Base-by-base conservation (phyloP, 1,140 invertebrate genomes). In the Monochamus saltuarius region DNA sequence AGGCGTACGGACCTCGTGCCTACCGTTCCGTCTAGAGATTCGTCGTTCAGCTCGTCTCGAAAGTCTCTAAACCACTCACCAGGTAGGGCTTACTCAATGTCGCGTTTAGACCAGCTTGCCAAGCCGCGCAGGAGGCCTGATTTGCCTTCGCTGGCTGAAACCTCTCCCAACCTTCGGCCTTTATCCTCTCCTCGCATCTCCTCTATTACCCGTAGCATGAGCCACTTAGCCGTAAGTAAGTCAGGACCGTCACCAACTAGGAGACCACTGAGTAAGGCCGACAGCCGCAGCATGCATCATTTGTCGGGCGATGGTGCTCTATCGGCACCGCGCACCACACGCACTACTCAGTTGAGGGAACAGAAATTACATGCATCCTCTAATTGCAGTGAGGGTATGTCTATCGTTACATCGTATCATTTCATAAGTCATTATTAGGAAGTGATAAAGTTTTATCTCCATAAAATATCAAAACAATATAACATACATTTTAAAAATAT, bases 31-130 rank as follows among this genome's bases (percentile, higher is more conserved):
- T 88, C 88, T 47, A 82, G 87, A 64, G 84, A 88, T 71, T 79
- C 83, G 62, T 72, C 81, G 71, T 80, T 74, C 75, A 76, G 68
- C 74, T 78, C 75, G 76, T 78, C 79, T 45, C 70, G 73, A 61
- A 85, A 84, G 77, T 79, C 82, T 66, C 84, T 86, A 72, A 82
- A 83, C 72, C 82, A 85, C 71, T 86, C 85, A 73, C 85, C 85
- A 89, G 88, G 88, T 89, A 92, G 91, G 85, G 91, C 92, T 70
- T 90, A 89, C 81, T 94, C 91, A 73, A 92, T 94, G 91, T 90
- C 91, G 70, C 87, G 92, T 71, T 84, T 95, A 81, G 92, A 94
- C 83, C 86, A 89, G 73, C 81, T 93, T 77, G 82, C 89, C 68
- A 87, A 87, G 77, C 89, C 90, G 55, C 80, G 88, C 59, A 81